Evolutionary conservation across 2,113 vertebrate species (phyloP), one percentile per base, ranked within the genome.

Genomic region (Electrona antarctica): DNA sequence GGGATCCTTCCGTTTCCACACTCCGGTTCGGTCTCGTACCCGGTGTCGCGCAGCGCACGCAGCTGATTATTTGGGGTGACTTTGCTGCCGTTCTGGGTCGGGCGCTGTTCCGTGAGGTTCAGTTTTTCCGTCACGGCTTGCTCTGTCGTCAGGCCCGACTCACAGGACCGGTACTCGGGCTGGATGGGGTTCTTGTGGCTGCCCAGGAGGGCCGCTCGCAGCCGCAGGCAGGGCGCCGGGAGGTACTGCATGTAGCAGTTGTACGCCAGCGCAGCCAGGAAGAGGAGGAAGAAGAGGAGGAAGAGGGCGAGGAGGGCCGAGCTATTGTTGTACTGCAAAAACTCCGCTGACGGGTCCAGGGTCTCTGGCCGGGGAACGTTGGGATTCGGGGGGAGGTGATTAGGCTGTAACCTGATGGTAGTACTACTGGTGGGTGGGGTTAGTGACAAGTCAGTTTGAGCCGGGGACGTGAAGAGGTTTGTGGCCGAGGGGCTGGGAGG

Each of bases 211-310:
- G 94, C 78, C 0, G 95, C 91, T 10, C 97, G 94, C 45, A 96
- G 84, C n/a, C 94, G 94, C 12, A 98, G 88, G 88, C 98, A 98
- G 7, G 94, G 95, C 0, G 90, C 91, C 0, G 98, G 98, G 6
- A 99, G 95, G 67, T 95, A 98, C 79, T 95, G 96, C 93, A 95
- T 97, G 90, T 98, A 98, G 81, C 98, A 99, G 91, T 98, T 99
- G 90, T 98, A 99, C 8, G 78, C 89, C 7, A 97, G 41, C 0
- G 96, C 93, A 7, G 91, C 89, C 76, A 97, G 79, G 83, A 96
- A 98, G 41, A 99, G 94, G 8, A 95, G 51, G 57, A 97, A 98
- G 83, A 97, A 95, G 67, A 97, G 90, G n/a, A 99, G 92, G 63
- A 97, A 95, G 78, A 98, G 95, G 12, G 92, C 92, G 85, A 98